Evolutionary conservation across 2,113 vertebrate species (phyloP).

Genomic region (Mirza zaza): DNA sequence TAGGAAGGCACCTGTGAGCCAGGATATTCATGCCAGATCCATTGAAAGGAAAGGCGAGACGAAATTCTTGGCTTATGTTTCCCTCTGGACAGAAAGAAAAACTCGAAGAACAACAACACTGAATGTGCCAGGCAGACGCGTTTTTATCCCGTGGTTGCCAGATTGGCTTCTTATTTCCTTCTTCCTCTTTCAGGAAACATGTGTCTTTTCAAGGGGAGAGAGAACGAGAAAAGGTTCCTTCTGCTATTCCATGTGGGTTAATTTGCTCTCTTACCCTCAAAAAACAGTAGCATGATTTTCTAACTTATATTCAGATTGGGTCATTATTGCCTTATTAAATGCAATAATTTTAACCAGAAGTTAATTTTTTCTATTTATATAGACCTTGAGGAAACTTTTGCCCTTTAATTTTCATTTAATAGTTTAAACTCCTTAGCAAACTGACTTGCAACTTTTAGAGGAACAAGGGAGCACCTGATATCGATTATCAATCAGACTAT

Average conservation of each 20-base stretch:
- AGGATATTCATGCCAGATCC: slow-evolving; percentile 34
- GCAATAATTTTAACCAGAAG: neutral
- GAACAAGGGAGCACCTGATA: neutral
- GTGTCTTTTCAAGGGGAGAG: slow-evolving; percentile 6
- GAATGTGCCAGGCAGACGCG: neutral
- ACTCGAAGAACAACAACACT: slow-evolving; percentile 17
- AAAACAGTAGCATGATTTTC: neutral
- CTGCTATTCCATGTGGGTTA: neutral
- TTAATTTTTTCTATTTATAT: neutral
- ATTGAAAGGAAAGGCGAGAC: slow-evolving; percentile 49
- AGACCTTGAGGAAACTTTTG: neutral
- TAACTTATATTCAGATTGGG: neutral
- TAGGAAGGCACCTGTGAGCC: neutral
- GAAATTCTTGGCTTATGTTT: slow-evolving; percentile 58
- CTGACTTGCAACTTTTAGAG: neutral
- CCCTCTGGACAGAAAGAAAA: slow-evolving; percentile 50
- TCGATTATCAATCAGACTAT: neutral
- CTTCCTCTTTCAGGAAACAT: neutral
- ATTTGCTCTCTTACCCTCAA: neutral
- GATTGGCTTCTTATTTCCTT: neutral
- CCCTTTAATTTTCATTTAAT: neutral
- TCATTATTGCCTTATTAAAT: neutral
- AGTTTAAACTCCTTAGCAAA: neutral
- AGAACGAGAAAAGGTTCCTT: neutral
- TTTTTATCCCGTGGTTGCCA: slow-evolving; percentile 11